Evolutionary conservation across 2,888 invertebrate species (phyloP).

Genomic region (Leptarthrus brevirostris): DNA sequence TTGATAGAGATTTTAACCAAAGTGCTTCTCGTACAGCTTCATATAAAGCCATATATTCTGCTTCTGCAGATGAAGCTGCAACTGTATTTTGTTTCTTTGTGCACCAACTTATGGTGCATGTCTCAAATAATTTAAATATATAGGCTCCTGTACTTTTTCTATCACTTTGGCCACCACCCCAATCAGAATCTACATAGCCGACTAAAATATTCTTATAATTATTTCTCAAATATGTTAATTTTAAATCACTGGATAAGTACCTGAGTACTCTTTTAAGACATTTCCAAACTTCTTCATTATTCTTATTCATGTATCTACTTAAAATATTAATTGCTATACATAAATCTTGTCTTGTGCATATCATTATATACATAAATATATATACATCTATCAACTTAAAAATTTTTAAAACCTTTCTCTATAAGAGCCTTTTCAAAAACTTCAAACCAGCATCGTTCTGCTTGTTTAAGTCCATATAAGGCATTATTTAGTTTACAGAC

Average conservation of each 20-base stretch:
- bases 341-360: slow-evolving; percentile 52
- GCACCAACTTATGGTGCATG: slow-evolving; percentile 50
- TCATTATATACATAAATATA: no score
- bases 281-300: slow-evolving; percentile 35
- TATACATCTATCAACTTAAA: no score
- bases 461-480: no score
- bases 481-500: no score
- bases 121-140: slow-evolving; percentile 46
- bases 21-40: slow-evolving; percentile 43
- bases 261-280: slow-evolving; percentile 45
- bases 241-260: slow-evolving; percentile 26
- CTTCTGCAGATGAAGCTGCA: slow-evolving; percentile 49
- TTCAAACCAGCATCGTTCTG: no score
- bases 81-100: slow-evolving; percentile 51
- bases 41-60: slow-evolving; percentile 50
- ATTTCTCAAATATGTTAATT: slow-evolving; percentile 42
- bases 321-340: slow-evolving; percentile 47
- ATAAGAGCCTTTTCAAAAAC: no score
- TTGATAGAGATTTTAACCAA: slow-evolving; percentile 45
- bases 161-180: slow-evolving; percentile 48
- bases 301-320: slow-evolving; percentile 45
- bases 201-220: slow-evolving; percentile 46
- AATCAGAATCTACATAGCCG: no score
- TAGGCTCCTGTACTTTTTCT: slow-evolving; percentile 52
- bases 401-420: no score